Evolutionary conservation across 1,140 invertebrate genomes (phyloP).

Genomic region (Ruditapes philippinarum): DNA sequence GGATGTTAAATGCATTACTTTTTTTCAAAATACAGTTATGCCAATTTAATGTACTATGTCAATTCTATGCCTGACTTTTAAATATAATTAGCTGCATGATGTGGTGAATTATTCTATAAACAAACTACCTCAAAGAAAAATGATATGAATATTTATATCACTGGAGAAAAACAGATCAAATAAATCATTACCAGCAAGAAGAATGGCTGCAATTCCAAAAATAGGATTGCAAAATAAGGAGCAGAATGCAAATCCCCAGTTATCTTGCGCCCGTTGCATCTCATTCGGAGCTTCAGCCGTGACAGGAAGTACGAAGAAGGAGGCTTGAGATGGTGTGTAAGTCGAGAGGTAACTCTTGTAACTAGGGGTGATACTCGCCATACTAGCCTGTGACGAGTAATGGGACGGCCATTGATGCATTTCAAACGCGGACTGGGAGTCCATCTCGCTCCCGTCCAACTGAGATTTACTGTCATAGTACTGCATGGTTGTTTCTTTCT

Average conservation of each 20-base stretch:
- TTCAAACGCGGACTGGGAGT: slow-evolving; percentile 61
- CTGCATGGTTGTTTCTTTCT: slow-evolving; percentile 38
- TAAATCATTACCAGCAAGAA: slow-evolving; percentile 73
- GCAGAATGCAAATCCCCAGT: slow-evolving; percentile 78
- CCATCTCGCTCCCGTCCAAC: slow-evolving; percentile 58
- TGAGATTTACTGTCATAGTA: slow-evolving; percentile 66
- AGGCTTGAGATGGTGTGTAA: slow-evolving; percentile 78
- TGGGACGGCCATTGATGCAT: slow-evolving; percentile 66
- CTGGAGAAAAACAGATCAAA: no score
- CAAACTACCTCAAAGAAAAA: no score
- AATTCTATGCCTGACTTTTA: no score
- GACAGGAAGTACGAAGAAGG: slow-evolving; percentile 78
- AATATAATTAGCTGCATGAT: no score
- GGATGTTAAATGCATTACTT: no score
- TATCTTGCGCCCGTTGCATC: slow-evolving; percentile 69
- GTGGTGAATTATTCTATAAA: no score
- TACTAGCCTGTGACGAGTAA: slow-evolving; percentile 76
- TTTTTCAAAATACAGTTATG: no score
- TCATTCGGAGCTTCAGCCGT: slow-evolving; percentile 75
- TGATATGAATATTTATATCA: no score
- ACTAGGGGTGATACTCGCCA: slow-evolving; percentile 57
- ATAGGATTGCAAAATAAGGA: slow-evolving; percentile 79
- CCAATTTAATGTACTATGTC: no score
- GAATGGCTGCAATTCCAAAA: slow-evolving; percentile 78
- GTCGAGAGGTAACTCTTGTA: slow-evolving; percentile 71